These are phyloP conservation scores for Mirza zaza DNA, from an alignment of 2,113 vertebrate species.

Conservation along the genomic window DNA sequence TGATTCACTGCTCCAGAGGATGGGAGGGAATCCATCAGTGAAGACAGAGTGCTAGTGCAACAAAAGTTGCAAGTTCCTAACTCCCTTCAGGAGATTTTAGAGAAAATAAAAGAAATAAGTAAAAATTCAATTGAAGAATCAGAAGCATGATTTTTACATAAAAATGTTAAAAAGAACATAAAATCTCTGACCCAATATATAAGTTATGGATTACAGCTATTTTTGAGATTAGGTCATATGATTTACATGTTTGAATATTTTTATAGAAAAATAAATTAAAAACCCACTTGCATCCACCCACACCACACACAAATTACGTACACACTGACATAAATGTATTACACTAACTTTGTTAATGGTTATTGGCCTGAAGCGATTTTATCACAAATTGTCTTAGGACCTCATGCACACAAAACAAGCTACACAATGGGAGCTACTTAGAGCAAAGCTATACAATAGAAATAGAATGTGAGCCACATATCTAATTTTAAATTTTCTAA, in stretches of 20 bases:
- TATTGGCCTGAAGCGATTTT: not conserved
- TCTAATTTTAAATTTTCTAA: not conserved
- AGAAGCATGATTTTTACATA: not conserved
- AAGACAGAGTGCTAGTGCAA: not conserved
- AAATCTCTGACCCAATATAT: not conserved
- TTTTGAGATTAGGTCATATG: not conserved
- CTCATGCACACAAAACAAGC: not conserved
- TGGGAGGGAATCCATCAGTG: not conserved
- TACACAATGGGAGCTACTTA: not conserved
- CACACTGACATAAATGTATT: not conserved
- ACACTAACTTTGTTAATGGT: not conserved
- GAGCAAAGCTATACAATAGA: not conserved
- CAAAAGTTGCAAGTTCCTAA: not conserved
- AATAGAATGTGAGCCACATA: not conserved
- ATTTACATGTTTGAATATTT: not conserved
- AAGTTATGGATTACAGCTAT: not conserved
- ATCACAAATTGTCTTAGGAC: not conserved
- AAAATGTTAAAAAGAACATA: not conserved
- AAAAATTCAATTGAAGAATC: not conserved
- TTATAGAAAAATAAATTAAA: not conserved
- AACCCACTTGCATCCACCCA: not conserved
- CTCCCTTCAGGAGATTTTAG: not conserved
- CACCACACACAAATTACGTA: not conserved
- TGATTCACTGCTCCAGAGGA: not conserved
- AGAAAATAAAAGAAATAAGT: conserved; percentile 16